Base-by-base conservation (phyloP, 1,140 invertebrate species). In the Tribolium madens region DNA sequence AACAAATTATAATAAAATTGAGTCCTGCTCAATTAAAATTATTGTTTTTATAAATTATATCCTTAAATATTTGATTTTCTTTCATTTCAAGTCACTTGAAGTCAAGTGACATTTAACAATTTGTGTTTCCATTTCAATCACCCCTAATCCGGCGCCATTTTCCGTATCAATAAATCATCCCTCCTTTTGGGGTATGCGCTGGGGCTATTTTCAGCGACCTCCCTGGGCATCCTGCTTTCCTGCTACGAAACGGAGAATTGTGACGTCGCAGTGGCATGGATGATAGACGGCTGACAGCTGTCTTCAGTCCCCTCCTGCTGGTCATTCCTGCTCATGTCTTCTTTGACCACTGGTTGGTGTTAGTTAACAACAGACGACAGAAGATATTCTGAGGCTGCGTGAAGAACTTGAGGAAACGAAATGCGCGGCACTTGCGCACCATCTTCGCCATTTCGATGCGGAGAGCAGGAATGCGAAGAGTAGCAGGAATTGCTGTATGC, bases 251-350 rank as follows among this genome's bases (percentile, higher is more conserved):
- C 80, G 83, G 81, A 82, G 82, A 80, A 81, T 84, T 81, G 83
- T 84, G 83, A 84, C 83, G 83, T 84, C 81, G 83, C 78, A 82
- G 76, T 81, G 83, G 80, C 83, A 84, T 78, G 81, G 77, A 84
- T 84, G 83, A 84, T 84, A 84, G 83, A 84, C 83, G 82, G 82
- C 83, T 84, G 83, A 84, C 83, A 84, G 83, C 76, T 84, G 83
- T 80, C 80, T 69, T 77, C 75, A 36, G 31, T 46, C 21, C 70
- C 70, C 46, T 72, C 70, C 70, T 72, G 42, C 70, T 72, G 70
- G 13, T 33, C 70, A 52, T 72, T 50, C 46, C 46, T 52, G 47
- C 26, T 33, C 33, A 64, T 64, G 57, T 64, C 57, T 64, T 64
- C 57, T 64, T 33, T 64, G 57, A 64, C 57, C 57, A 64, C 57